Conservation (phyloP, 2,888 invertebrate genomes). For the Copidosoma aretas region DNA sequence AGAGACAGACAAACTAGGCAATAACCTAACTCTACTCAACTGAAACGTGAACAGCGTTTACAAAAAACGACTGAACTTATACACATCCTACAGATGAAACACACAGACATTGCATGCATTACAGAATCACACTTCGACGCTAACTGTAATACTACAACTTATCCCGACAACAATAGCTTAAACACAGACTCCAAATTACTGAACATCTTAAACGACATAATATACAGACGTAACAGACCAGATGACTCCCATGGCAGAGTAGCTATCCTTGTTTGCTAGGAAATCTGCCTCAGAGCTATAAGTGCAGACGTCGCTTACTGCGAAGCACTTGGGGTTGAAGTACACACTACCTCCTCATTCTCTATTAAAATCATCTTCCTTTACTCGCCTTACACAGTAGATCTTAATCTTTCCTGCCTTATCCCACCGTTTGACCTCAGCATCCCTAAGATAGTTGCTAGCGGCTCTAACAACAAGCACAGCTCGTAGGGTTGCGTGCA, state of each 20-base stretch:
- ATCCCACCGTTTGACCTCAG: neutral
- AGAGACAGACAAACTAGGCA: no score
- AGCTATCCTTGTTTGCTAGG: neutral
- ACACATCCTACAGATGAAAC: no score
- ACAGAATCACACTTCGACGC: no score
- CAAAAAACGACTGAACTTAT: no score
- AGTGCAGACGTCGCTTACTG: neutral
- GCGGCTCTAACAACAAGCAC: neutral
- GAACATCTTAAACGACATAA: neutral
- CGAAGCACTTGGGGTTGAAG: neutral
- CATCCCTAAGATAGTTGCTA: neutral
- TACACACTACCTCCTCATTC: neutral
- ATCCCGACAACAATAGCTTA: no score
- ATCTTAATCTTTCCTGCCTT: neutral
- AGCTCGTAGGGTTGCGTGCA: neutral
- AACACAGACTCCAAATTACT: no score
- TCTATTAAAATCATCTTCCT: neutral
- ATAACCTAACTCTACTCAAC: no score
- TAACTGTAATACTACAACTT: no score
- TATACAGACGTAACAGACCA: neutral
- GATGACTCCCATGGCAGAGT: neutral
- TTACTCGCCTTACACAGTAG: neutral
- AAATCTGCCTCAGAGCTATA: neutral
- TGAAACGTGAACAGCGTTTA: no score
- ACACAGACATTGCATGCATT: no score